A percentile compares a stretch with the other conserved stretches of the same genome.
phyloP scores from a whole-genome alignment of 2,113 vertebrate species.

The Cynopterus brachyotis region DNA sequence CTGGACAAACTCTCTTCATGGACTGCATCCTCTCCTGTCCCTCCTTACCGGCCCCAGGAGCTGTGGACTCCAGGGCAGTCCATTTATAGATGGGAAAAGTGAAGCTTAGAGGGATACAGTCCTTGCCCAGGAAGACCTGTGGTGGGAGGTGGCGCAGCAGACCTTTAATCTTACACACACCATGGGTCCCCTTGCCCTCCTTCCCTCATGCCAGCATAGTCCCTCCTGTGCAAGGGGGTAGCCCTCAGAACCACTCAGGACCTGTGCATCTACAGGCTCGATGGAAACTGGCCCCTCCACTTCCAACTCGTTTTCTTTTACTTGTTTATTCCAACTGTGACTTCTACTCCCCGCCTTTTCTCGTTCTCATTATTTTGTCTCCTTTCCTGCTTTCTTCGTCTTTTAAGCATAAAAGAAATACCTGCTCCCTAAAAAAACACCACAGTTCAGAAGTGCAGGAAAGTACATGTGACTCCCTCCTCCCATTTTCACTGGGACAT shows the following conservation, averaged over 20 bases:
- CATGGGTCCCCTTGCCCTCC: background rate
- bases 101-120: background rate
- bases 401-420: background rate
- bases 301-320: background rate
- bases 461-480: background rate
- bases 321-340: background rate
- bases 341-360: background rate
- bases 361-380: background rate
- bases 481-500: background rate
- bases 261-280: background rate
- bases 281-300: background rate
- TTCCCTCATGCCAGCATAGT: fast-evolving
- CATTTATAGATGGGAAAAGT: background rate
- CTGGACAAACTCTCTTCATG: background rate
- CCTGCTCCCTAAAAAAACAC: background rate
- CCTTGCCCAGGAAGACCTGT: background rate
- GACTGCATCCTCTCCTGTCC: no score
- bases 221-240: background rate
- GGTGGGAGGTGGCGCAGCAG: background rate
- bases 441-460: background rate
- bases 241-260: background rate
- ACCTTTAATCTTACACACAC: background rate
- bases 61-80: background rate
- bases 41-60: no score
- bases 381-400: background rate